These are phyloP conservation scores for Magallana ariakensis DNA, from an alignment of 1,140 invertebrate species.

Conservation along the genomic window DNA sequence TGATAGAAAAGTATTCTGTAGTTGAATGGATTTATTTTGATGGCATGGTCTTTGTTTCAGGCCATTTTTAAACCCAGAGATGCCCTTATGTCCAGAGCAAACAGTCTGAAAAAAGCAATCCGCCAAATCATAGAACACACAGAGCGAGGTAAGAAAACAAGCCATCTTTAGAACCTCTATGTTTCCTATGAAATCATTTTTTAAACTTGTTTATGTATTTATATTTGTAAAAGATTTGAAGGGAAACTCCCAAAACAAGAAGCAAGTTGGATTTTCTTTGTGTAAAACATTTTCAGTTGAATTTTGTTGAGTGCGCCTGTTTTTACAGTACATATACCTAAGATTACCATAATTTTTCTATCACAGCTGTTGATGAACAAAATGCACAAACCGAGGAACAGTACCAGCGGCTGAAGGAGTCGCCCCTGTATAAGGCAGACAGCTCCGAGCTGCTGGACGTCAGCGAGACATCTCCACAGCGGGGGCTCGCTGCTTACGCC, in stretches of 20 bases:
- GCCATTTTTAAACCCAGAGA: slow-evolving; percentile 78
- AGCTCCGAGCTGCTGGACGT: slow-evolving; percentile 59
- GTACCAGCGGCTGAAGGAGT: slow-evolving; percentile 49
- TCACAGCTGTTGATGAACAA: slow-evolving; percentile 81
- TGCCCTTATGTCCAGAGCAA: slow-evolving; percentile 83
- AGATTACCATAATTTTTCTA: background rate
- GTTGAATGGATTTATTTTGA: background rate
- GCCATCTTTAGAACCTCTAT: too few relatives aligned
- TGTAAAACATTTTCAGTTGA: too few relatives aligned
- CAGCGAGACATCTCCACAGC: slow-evolving; percentile 43
- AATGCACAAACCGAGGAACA: slow-evolving; percentile 78
- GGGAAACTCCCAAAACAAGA: too few relatives aligned
- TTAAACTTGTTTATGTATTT: too few relatives aligned
- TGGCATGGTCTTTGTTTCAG: slow-evolving; percentile 56
- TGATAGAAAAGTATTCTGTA: too few relatives aligned
- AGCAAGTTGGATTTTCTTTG: too few relatives aligned
- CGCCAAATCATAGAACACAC: slow-evolving; percentile 90
- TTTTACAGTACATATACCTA: too few relatives aligned
- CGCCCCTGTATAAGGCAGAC: slow-evolving; percentile 41
- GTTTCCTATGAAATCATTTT: too few relatives aligned
- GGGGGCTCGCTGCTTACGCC: slow-evolving; percentile 55
- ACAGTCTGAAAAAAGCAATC: slow-evolving; percentile 93
- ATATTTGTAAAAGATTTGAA: too few relatives aligned
- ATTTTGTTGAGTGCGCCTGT: too few relatives aligned
- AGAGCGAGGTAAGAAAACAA: slow-evolving; percentile 81